Base-by-base conservation (phyloP, 2,797 vertebrate species). In the Danio albolineatus region DNA sequence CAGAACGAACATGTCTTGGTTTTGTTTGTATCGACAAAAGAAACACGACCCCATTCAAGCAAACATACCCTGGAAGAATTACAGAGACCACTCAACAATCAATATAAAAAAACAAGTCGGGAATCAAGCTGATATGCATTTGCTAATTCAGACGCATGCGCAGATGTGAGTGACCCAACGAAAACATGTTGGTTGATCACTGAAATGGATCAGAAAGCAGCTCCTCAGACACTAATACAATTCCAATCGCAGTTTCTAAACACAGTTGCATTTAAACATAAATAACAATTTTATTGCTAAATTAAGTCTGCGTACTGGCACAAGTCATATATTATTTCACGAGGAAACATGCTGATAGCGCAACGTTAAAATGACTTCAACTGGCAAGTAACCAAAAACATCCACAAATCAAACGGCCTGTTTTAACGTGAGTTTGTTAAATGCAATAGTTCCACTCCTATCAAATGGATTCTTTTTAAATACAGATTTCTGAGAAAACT, bases 271-370 rank as follows among this genome's bases (percentile, higher is more conserved):
- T 80, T 66, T 44, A 61, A 90, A 92, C 89, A 94, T 93, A 93
- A 93, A 93, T 93, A 92, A 89, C 86, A 88, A 89, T 62, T 85
- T 91, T 94, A 93, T 94, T 94, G 92, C 93, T 91, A 89, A 91
- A 91, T 90, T 87, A 82, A 83, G 73, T 69, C 60, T 80, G 64
- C 76, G 70, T 85, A 86, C 80, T 66, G 70, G 67, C 82, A 85
- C 76, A 85, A 82, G 84, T 51, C 41, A 84, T 85, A 89, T 86
- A 74, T 87, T 82, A 86, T 74, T 80, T 84, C 82, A 88, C 88
- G 88, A 62, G 74, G 38, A 78, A 59, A 69, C 46, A 81, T 79
- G 81, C 83, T 75, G 60, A 65, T 64, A 85, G 86, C 78, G 84
- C 86, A 84, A 82, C 62, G 82, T 82, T 73, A 0, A 75, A 76